A percentile compares a stretch with the other conserved stretches of the same genome.
These are phyloP conservation scores for Drosophila persimilis DNA, from an alignment of 1,140 invertebrate genomes.

Conservation along the genomic window DNA sequence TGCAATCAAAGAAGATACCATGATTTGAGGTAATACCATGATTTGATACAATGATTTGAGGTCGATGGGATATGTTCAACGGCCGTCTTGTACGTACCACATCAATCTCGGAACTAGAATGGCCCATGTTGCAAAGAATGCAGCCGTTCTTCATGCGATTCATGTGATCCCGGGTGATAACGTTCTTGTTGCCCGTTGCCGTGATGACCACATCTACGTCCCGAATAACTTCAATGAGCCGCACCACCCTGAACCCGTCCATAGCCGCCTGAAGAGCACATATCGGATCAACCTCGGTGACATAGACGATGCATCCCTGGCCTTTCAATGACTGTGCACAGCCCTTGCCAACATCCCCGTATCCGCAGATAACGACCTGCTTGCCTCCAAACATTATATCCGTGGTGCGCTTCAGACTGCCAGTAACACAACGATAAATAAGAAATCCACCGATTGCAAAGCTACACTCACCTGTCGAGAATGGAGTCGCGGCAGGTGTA, in stretches of 20 bases:
- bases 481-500: constrained; percentile 76
- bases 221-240: constrained; percentile 94
- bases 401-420: constrained; percentile 93
- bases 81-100: constrained; percentile 86
- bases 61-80: neutral
- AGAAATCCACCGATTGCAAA: neutral
- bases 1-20: constrained; percentile 81
- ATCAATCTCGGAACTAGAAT: constrained; percentile 98
- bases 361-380: constrained; percentile 98
- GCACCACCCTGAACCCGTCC: constrained; percentile 98
- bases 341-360: constrained; percentile 99
- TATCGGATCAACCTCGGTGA: constrained; percentile 99
- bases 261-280: constrained; percentile 99
- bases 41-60: neutral
- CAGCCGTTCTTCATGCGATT: constrained; percentile 98
- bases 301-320: constrained; percentile 95
- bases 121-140: constrained; percentile 98
- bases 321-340: constrained; percentile 97
- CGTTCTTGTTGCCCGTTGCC: constrained; percentile 98
- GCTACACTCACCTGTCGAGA: constrained; percentile 64
- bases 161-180: constrained; percentile 96
- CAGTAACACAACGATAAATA: neutral
- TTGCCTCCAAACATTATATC: constrained; percentile 99
- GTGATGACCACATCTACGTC: constrained; percentile 97
- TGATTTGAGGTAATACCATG: neutral